Base-by-base conservation (phyloP, 1,140 invertebrate species). In the Tetranychus urticae region DNA sequence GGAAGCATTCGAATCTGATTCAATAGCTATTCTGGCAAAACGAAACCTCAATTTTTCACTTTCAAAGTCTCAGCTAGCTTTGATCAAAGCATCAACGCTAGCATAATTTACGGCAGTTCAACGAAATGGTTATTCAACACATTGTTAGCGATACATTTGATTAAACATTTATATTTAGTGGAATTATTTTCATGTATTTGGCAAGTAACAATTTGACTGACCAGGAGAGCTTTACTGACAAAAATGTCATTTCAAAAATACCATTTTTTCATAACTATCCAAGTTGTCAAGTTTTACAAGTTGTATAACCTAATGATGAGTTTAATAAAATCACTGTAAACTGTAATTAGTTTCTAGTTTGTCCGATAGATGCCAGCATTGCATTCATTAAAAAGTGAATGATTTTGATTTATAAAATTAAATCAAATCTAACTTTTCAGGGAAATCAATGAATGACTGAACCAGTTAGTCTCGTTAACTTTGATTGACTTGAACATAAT, bases 21-120 rank as follows among this genome's bases (percentile, higher is more conserved):
- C 14, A 3, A 47, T 31, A 52, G 31, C n/a, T 52, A 52, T n/a
- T 52, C 23, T 13, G 5, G 90, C 89, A 6, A 94, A 52, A 34
- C 31, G 33, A 60, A 14, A 63, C 58, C 65, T 70, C 77, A 83
- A 83, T 71, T 82, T 83, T 74, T 88, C 85, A 67, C 88, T 89
- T 73, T 94, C 89, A 64, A 86, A 88, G 71, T 91, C 81, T 77
- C 79, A 83, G 82, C 93, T 83, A 71, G 96, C 84, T 79, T 84
- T 77, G 23, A 88, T 88, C 58, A 94, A 73, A 65, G 96, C 85
- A 37, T 93, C 82, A 75, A 96, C 91, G 35, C 88, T 87, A 33
- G 89, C 83, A 71, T n/a, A n/a, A 81, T 84, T 31, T 85, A 69
- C 34, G 93, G 71, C 46, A 88, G 75, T 0, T 82, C 88, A 67